Conservation (phyloP, 2,113 vertebrate genomes). For the Siphamia tubifer region DNA sequence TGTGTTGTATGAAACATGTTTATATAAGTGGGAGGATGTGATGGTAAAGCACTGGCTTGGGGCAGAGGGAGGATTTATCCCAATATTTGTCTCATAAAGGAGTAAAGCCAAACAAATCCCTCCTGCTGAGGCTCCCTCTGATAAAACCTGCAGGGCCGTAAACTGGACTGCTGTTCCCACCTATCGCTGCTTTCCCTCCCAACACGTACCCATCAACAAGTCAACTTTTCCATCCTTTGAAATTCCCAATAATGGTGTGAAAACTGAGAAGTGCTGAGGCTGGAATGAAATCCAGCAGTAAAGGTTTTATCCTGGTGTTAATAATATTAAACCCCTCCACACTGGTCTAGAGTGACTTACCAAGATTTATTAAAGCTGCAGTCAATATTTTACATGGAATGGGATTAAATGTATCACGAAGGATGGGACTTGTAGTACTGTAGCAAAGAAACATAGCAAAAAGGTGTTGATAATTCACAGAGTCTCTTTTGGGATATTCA, state of each 20-base stretch:
- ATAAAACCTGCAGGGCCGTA: conserved; percentile 34
- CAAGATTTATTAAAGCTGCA: neutral
- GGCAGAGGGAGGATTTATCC: conserved; percentile 44
- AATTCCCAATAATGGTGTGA: neutral
- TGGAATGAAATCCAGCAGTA: neutral
- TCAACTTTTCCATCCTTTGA: conserved; percentile 1
- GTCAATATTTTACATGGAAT: too few relatives aligned
- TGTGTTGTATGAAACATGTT: conserved; percentile 45
- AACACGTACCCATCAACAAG: neutral
- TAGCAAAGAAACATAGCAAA: too few relatives aligned
- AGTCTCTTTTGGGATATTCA: too few relatives aligned
- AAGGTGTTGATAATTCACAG: too few relatives aligned
- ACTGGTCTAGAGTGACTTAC: too few relatives aligned
- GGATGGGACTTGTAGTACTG: too few relatives aligned
- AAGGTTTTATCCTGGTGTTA: neutral
- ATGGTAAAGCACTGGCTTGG: conserved; percentile 48
- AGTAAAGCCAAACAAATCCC: conserved; percentile 66
- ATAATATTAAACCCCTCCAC: neutral
- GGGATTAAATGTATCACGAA: too few relatives aligned
- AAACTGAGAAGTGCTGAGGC: neutral
- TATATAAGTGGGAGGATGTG: conserved; percentile 63
- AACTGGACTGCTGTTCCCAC: conserved; percentile 5
- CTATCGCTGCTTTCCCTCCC: neutral
- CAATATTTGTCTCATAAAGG: conserved; percentile 69
- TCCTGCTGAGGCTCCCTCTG: conserved; percentile 41